Conservation (phyloP, 2,888 invertebrate genomes). For the Artemia sinica region DNA sequence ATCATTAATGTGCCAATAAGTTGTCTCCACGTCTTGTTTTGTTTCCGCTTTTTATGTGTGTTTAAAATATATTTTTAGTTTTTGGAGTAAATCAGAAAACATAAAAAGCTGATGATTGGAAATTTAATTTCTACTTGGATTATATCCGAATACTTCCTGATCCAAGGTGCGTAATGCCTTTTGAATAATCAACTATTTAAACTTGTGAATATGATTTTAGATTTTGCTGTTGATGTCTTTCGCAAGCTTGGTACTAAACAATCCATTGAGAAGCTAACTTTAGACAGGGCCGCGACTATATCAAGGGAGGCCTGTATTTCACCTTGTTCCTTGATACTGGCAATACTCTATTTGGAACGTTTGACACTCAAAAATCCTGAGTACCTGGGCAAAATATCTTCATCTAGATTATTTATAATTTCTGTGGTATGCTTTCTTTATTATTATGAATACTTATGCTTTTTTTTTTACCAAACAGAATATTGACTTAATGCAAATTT, state of each 20-base stretch:
- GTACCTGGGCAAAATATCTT: slow-evolving; percentile 62
- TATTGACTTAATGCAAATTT: background rate
- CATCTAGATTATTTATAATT: slow-evolving; percentile 81
- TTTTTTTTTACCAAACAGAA: background rate
- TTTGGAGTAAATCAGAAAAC: no score
- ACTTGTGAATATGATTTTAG: slow-evolving; percentile 34
- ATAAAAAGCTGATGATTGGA: no score
- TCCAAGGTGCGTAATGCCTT: no score
- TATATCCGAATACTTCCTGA: no score
- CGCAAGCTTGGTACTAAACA: slow-evolving; percentile 56
- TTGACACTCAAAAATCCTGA: slow-evolving; percentile 57
- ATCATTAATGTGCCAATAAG: no score
- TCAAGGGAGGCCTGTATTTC: slow-evolving; percentile 65
- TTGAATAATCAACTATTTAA: no score
- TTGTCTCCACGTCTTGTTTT: no score
- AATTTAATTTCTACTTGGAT: no score
- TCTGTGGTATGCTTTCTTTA: slow-evolving; percentile 51
- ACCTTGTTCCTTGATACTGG: slow-evolving; percentile 79
- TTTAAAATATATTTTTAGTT: no score
- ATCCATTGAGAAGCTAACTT: slow-evolving; percentile 55
- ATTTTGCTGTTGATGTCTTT: slow-evolving; percentile 67
- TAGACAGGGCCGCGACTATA: slow-evolving; percentile 55
- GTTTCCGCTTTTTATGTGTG: no score
- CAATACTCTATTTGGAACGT: slow-evolving; percentile 79
- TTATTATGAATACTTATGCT: slow-evolving; percentile 12